phyloP scores from a whole-genome alignment of 2,113 vertebrate genomes.

The Hippolais icterina region DNA sequence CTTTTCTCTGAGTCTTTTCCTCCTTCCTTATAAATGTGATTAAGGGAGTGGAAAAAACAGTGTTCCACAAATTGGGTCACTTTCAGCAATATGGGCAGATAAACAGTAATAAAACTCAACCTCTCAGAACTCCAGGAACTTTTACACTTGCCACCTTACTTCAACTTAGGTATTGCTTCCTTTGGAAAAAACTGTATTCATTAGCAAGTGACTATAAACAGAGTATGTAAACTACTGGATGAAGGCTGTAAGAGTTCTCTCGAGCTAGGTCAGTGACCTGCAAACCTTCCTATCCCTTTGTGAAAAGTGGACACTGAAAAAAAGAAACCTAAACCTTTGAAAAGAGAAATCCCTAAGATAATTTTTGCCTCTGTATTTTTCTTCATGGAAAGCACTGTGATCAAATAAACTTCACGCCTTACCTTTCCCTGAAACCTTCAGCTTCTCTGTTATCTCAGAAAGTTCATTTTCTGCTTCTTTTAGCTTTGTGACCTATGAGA shows the following conservation, averaged over 20 bases:
- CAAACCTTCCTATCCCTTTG: neutral
- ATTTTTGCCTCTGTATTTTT: neutral
- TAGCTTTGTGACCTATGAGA: slow-evolving; percentile 84
- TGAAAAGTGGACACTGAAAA: neutral
- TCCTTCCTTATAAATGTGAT: neutral
- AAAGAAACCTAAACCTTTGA: neutral
- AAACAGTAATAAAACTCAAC: neutral
- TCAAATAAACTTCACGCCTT: slow-evolving; percentile 26
- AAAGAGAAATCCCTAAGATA: neutral
- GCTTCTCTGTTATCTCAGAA: slow-evolving; percentile 83
- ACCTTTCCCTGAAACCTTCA: slow-evolving; percentile 84
- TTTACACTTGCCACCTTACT: neutral
- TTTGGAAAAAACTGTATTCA: neutral
- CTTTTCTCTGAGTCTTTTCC: neutral
- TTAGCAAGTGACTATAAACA: neutral
- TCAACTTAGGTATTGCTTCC: neutral
- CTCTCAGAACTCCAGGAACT: neutral
- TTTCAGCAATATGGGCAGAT: neutral
- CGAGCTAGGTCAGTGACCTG: neutral
- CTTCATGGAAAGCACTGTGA: neutral
- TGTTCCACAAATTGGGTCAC: neutral
- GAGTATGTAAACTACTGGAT: neutral
- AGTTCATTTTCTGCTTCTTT: slow-evolving; percentile 87
- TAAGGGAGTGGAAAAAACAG: neutral
- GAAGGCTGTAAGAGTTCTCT: neutral